Evolutionary conservation across 2,113 vertebrate genomes (phyloP), one percentile per base, ranked within the genome.

Genomic region (Motacilla tschutschensis): DNA sequence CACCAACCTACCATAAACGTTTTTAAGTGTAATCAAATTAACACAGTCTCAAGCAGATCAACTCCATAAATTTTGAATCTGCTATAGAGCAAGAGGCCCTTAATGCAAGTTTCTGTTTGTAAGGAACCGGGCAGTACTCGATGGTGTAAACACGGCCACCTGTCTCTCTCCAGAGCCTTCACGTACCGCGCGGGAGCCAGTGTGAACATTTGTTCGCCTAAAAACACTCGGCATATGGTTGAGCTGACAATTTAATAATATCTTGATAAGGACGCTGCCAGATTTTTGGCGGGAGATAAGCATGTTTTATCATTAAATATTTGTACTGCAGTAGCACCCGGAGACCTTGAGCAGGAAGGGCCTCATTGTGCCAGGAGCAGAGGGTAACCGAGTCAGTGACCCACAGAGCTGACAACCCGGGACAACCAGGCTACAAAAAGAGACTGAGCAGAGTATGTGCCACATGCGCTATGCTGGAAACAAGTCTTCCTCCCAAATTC

Each of bases 251-350:
- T 95, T 93, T 92, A 93, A 95, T 92, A 94, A 94, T 88, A 86
- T 90, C 88, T 77, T 5, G 79, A 92, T 94, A 92, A 88, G 90
- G 81, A 88, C 16, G 71, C 63, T 93, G 86, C 90, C 85, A 93
- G 77, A 93, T 93, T 94, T 93, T 95, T 92, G 93, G 93, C 87
- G 33, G 79, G 82, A 94, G 89, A 93, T 94, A 95, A 94, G 93
- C 85, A 93, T 90, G 90, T 95, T 94, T 93, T 93, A 94, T 92
- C 86, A 40, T 92, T 87, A 92, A 94, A 95, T 95, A 95, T 94
- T 95, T 92, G 93, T 93, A 88, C 85, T 94, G 85, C 80, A 88
- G 86, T 15, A 87, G 79, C 90, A 92, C 83, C 85, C 78, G 40
- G 72, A 87, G 91, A 93, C 91, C 89, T 87, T 67, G 75, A 82